phyloP scores from a whole-genome alignment of 2,113 vertebrate genomes.

The Hucho hucho region DNA sequence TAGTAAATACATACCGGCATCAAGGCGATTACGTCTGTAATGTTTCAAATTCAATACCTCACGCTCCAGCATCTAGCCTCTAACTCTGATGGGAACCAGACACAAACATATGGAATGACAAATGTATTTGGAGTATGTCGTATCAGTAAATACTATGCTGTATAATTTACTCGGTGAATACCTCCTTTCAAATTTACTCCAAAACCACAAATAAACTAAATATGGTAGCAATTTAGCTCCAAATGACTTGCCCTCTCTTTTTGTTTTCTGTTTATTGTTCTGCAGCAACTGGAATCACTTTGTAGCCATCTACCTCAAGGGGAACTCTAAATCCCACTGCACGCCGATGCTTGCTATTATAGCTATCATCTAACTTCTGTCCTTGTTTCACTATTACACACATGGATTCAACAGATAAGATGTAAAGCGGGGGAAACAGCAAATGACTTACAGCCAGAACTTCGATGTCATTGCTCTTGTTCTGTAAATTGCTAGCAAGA shows the following conservation, averaged over 20 bases:
- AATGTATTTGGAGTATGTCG: slow-evolving; percentile 35
- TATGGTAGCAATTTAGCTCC: slow-evolving; percentile 35
- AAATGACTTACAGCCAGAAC: slow-evolving; percentile 91
- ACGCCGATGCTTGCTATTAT: slow-evolving; percentile 27
- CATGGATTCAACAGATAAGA: slow-evolving; percentile 51
- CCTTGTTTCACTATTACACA: slow-evolving; percentile 53
- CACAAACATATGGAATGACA: slow-evolving; percentile 14
- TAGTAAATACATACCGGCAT: slow-evolving; percentile 24
- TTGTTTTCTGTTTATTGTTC: slow-evolving; percentile 40
- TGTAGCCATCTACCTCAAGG: slow-evolving; percentile 34
- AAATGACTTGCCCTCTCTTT: slow-evolving; percentile 37
- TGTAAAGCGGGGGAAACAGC: slow-evolving; percentile 18
- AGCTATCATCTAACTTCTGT: slow-evolving; percentile 27
- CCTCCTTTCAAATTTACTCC: slow-evolving; percentile 39
- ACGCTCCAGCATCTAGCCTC: slow-evolving; percentile 4
- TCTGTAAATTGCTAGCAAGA: slow-evolving; percentile 85
- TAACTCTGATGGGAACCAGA: slow-evolving; percentile 41
- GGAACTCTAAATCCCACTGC: slow-evolving; percentile 11
- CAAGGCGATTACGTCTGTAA: slow-evolving; percentile 21
- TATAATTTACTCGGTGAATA: slow-evolving; percentile 42
- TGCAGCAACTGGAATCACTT: slow-evolving; percentile 34
- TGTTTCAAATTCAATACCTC: slow-evolving; percentile 41
- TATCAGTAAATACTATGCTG: slow-evolving; percentile 38
- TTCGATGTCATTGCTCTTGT: slow-evolving; percentile 92
- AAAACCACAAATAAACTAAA: slow-evolving; percentile 51